phyloP scores from a whole-genome alignment of 2,113 vertebrate genomes.

The Caranx ignobilis region DNA sequence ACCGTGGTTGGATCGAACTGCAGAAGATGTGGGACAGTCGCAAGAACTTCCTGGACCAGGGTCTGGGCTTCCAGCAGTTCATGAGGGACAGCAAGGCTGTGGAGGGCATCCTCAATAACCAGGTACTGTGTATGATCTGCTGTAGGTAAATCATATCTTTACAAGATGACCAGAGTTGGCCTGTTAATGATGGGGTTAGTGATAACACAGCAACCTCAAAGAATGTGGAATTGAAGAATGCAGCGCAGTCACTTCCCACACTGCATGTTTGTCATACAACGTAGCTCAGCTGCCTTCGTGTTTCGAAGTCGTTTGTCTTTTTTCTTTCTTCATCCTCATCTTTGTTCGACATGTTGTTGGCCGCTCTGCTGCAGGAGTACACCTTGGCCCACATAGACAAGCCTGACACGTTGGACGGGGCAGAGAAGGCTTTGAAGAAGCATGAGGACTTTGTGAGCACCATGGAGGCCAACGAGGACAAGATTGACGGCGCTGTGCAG shows the following conservation, averaged over 20 bases:
- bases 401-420: slow-evolving; percentile 89
- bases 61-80: slow-evolving; percentile 92
- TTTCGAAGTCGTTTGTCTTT: not conserved
- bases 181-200: slow-evolving; percentile 30
- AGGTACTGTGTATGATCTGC: slow-evolving; percentile 82
- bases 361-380: slow-evolving; percentile 87
- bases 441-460: slow-evolving; percentile 90
- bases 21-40: slow-evolving; percentile 92
- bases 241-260: slow-evolving; percentile 9
- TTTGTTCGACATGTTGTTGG: not conserved
- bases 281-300: not conserved
- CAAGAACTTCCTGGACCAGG: slow-evolving; percentile 88
- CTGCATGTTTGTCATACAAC: slow-evolving; percentile 7
- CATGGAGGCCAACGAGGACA: slow-evolving; percentile 91
- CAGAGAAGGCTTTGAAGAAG: slow-evolving; percentile 89
- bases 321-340: not conserved
- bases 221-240: slow-evolving; percentile 51
- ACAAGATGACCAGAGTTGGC: not conserved
- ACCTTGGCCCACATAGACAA: slow-evolving; percentile 90
- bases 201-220: slow-evolving; percentile 39
- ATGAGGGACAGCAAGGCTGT: slow-evolving; percentile 92
- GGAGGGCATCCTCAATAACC: slow-evolving; percentile 92
- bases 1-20: slow-evolving; percentile 90
- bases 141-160: not conserved
- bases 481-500: slow-evolving; percentile 85